Evolutionary conservation across 1,140 invertebrate species (phyloP), one percentile per base, ranked within the genome.

Genomic region (Bombus waltoni): DNA sequence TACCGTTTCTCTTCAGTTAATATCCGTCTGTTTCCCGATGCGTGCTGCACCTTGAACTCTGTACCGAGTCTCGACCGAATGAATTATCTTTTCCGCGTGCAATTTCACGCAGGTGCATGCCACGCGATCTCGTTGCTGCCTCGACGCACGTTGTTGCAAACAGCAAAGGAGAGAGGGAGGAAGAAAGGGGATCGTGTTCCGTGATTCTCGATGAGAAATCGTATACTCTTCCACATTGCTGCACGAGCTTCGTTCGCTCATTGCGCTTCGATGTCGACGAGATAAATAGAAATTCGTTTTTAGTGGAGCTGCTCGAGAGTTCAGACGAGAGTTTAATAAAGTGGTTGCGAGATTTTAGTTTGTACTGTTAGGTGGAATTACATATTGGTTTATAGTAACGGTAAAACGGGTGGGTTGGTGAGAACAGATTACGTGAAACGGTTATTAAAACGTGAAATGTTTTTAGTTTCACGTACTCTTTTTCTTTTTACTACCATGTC

Each of bases 21-120:
- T 88, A 85, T 66, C 70, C 73, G 47, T 53, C 47, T 53, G 47
- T 53, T 22, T 53, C 47, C 18, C 47, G 47, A 59, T 62, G 53
- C 72, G 57, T 59, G 53, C 25, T 81, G 59, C 81, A 87, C 88
- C 77, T 90, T 90, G 85, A 90, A 90, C 89, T 90, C 82, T 85
- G 57, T 65, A 70, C 42, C 65, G 57, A 73, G 35, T 82, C 80
- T 68, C 65, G 38, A 47, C 62, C 75, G 81, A 83, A 89, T 78
- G 79, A 88, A 89, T 89, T 87, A 80, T 82, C 87, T 59, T 88
- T 81, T 81, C 73, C 82, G 73, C 74, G 76, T 77, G 72, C 71
- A 89, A 86, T 74, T 88, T 88, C 80, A 74, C 80, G 80, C 47
- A 57, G 44, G 13, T 84, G 70, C 88, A 81, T 80, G 75, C 86